Base-by-base conservation (phyloP, 2,113 vertebrate species). In the Neomonachus schauinslandi region DNA sequence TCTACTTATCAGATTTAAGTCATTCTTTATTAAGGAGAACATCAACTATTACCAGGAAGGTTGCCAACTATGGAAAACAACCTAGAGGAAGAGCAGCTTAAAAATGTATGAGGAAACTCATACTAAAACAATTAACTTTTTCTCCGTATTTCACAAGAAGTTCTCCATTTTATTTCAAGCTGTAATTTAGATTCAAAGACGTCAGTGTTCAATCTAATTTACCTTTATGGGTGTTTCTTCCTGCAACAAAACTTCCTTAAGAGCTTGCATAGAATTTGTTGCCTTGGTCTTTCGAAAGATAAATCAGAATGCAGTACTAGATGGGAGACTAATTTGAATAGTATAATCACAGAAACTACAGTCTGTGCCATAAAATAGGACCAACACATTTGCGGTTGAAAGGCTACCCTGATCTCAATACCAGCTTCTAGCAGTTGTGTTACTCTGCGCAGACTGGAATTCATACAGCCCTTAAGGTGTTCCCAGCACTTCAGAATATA, bases 81-180 rank as follows among this genome's bases (percentile, higher is more conserved):
- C 42, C 51, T 0, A 59, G 42, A 77, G 33, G 33, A 89, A 92
- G 53, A 0, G 3, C 42, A 88, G 53, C 0, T 59, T n/a, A 42
- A 74, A 81, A 26, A 14, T 80, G 4, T n/a, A 77, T 55, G 57
- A 76, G 33, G 24, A 74, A 93, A 77, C 28, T 24, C 16, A 11
- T 65, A 63, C 21, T 42, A 65, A 33, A 57, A 82, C 65, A 92
- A 77, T 49, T n/a, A 63, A 87, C 72, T 51, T 63, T 93, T 69
- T 26, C 82, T 71, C 22, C n/a, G 2, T 67, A 18, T 8, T 72
- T 4, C 18, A 0, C 93, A 26, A 76, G 76, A 36, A 89, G 28
- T 57, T 74, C 7, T 91, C 97, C 46, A 74, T 97, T 96, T 98
- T 98, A 85, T 61, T 89, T 96, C 3, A 79, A 0, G 87, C 90